These are phyloP conservation scores for Rhinopomastus cyanomelas DNA, from an alignment of 2,113 vertebrate species.

Conservation along the genomic window DNA sequence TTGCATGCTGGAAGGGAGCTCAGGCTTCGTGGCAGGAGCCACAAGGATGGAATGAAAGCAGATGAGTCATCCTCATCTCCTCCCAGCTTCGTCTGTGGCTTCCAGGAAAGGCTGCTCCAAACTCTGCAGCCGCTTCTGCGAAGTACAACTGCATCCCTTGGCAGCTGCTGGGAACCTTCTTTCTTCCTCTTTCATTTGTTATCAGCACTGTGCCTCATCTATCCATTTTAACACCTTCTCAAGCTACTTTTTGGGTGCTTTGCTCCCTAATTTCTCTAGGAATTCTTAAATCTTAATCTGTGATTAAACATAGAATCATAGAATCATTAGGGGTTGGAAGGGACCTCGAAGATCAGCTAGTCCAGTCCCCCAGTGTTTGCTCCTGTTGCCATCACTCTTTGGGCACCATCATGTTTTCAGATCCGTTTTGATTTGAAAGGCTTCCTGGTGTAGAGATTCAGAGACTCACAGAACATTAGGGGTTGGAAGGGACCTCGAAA, in stretches of 20 bases:
- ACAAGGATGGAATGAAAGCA: not conserved
- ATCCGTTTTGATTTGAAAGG: not conserved
- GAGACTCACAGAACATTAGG: too few relatives aligned
- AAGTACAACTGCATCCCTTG: not conserved
- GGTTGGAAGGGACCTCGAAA: too few relatives aligned
- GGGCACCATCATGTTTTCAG: not conserved
- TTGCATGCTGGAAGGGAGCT: not conserved
- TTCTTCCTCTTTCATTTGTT: not conserved
- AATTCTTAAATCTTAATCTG: too few relatives aligned
- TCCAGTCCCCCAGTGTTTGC: too few relatives aligned
- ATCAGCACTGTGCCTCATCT: accelerated
- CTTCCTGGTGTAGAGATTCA: not conserved
- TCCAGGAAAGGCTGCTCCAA: not conserved
- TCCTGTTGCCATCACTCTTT: not conserved
- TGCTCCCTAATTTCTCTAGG: not conserved
- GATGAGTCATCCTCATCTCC: not conserved
- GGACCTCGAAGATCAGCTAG: too few relatives aligned
- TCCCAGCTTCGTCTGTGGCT: accelerated
- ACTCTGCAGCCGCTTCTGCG: not conserved
- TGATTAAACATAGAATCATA: too few relatives aligned
- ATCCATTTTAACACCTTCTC: not conserved
- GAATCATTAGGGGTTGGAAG: too few relatives aligned
- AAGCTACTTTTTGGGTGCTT: not conserved
- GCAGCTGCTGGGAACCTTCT: too few relatives aligned
- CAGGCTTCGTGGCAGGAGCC: not conserved